A percentile compares a stretch with the other conserved stretches of the same genome.
Evolutionary conservation across 2,797 vertebrate species (phyloP).

Genomic region (Enteromius trimaculatus): DNA sequence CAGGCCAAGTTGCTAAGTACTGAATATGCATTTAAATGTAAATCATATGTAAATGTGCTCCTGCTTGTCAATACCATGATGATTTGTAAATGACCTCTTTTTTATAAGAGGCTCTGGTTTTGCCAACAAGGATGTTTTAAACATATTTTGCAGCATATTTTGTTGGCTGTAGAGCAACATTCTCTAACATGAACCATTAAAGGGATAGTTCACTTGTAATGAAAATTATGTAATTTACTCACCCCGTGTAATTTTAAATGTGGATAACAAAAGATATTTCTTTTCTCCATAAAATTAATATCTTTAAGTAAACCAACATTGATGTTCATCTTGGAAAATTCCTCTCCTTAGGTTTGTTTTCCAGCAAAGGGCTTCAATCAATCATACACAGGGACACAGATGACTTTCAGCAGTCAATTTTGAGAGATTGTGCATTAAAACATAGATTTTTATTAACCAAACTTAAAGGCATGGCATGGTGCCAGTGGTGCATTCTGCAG

Average conservation of each 20-base stretch:
- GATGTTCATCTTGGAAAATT: background rate
- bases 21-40: constrained; percentile 28
- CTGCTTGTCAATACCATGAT: constrained; percentile 16
- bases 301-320: background rate
- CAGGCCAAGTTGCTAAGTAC: background rate
- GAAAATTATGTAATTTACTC: background rate
- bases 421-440: background rate
- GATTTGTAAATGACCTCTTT: constrained; percentile 31
- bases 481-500: background rate
- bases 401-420: background rate
- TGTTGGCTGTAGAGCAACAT: background rate
- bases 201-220: background rate
- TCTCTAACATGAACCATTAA: background rate
- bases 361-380: background rate
- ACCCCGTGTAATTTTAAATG: background rate
- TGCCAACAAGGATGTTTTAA: constrained; percentile 21
- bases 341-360: background rate
- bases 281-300: background rate
- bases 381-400: background rate
- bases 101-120: constrained; percentile 22
- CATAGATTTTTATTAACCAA: background rate
- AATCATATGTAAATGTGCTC: constrained; percentile 23
- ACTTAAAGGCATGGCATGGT: background rate
- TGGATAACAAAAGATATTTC: background rate
- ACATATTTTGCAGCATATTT: constrained; percentile 7